These are phyloP conservation scores for Stegodyphus mimosarum DNA, from an alignment of 1,140 invertebrate genomes.

Conservation along the genomic window DNA sequence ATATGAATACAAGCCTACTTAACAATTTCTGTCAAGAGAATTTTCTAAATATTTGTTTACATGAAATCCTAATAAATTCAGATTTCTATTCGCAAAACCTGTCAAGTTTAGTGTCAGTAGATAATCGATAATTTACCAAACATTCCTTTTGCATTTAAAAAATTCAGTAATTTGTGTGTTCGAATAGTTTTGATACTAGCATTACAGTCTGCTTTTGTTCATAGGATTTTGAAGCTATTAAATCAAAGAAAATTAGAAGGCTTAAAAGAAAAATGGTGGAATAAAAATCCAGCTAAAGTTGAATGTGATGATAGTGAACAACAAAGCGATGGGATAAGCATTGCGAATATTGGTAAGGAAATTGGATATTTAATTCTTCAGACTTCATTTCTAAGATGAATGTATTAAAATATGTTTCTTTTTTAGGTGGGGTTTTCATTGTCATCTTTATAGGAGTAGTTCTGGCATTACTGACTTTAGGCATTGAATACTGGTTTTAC, in stretches of 20 bases:
- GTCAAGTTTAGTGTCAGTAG: no score
- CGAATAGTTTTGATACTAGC: no score
- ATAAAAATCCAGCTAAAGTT: slow-evolving; percentile 78
- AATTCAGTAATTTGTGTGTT: no score
- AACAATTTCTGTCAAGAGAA: no score
- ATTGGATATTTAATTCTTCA: background rate
- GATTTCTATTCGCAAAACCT: no score
- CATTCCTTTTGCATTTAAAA: no score
- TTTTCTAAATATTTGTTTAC: no score
- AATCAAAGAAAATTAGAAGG: slow-evolving; percentile 93
- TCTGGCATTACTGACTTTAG: slow-evolving; percentile 89
- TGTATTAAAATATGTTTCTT: slow-evolving; percentile 15
- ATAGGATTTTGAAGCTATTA: slow-evolving; percentile 88
- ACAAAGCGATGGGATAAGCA: slow-evolving; percentile 95
- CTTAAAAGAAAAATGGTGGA: slow-evolving; percentile 97
- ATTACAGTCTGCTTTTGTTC: slow-evolving; percentile 4
- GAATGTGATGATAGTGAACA: slow-evolving; percentile 87
- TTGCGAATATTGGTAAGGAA: slow-evolving; percentile 86
- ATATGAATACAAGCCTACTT: background rate
- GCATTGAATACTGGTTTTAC: slow-evolving; percentile 96
- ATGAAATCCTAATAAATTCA: no score
- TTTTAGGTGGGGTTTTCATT: slow-evolving; percentile 89
- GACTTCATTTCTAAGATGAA: background rate
- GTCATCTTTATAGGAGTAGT: slow-evolving; percentile 94
- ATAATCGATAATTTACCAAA: no score